phyloP scores from a whole-genome alignment of 2,113 vertebrate genomes.

The Elephantulus edwardii region DNA sequence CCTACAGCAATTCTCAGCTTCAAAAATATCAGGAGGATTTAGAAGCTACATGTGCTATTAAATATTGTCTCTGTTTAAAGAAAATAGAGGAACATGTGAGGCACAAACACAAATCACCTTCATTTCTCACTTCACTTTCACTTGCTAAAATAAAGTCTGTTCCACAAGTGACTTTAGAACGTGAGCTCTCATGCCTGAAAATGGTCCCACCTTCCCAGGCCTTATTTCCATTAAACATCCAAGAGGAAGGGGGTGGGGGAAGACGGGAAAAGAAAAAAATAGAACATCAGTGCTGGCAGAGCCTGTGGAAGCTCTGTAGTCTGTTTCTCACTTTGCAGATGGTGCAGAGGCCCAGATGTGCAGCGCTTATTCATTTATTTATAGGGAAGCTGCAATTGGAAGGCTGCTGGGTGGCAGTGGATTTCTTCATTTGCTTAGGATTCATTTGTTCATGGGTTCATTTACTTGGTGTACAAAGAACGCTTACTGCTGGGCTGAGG shows the following conservation, averaged over 20 bases:
- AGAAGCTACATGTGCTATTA: conserved; percentile 19
- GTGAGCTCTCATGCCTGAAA: not conserved
- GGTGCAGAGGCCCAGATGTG: not conserved
- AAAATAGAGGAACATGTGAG: conserved; percentile 9
- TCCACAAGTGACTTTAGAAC: not conserved
- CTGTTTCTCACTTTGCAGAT: rapidly evolving
- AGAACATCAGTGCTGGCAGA: not conserved
- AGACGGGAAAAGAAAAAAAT: not conserved
- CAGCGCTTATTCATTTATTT: rapidly evolving
- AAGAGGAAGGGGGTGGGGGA: not conserved
- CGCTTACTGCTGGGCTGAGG: not conserved
- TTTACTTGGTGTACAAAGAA: not conserved
- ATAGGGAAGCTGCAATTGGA: rapidly evolving
- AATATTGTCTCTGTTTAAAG: conserved; percentile 51
- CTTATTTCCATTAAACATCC: not conserved
- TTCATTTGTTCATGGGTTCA: not conserved
- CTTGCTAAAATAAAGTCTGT: not conserved
- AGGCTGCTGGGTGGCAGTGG: not conserved
- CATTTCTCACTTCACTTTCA: not conserved
- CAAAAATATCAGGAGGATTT: conserved; percentile 38
- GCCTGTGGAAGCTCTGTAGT: not conserved
- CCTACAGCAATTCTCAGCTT: conserved; percentile 14
- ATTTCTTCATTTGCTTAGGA: not conserved
- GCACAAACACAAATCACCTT: not conserved
- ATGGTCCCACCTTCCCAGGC: not conserved